phyloP scores from a whole-genome alignment of 2,113 vertebrate species.

The Callipepla californica region DNA sequence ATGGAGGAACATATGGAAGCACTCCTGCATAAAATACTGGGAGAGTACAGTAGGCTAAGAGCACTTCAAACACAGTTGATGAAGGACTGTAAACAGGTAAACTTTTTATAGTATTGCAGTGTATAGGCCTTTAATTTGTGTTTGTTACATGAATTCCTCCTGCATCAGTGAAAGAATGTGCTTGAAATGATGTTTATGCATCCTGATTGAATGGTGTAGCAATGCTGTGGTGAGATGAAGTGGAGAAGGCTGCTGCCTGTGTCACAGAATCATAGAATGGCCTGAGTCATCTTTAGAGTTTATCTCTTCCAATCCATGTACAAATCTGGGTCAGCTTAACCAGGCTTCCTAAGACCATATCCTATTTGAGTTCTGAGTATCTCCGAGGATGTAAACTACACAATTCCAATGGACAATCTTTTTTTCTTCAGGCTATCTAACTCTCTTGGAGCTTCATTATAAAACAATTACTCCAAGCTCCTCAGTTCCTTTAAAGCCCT shows the following conservation, averaged over 20 bases:
- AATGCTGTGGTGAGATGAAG: not conserved
- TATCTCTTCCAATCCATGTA: not conserved
- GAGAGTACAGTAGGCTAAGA: constrained; percentile 80
- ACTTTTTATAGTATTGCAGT: not conserved
- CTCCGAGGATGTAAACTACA: not conserved
- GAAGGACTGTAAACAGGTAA: constrained; percentile 79
- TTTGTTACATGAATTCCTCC: not conserved
- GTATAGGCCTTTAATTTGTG: not conserved
- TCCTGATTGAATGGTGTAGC: not conserved
- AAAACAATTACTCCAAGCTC: not conserved
- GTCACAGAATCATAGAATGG: not conserved
- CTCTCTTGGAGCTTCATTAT: not conserved
- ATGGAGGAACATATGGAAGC: constrained; percentile 79
- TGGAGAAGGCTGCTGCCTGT: not conserved
- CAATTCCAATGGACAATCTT: fast-evolving
- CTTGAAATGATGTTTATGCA: not conserved
- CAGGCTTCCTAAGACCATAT: not conserved
- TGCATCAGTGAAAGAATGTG: not conserved
- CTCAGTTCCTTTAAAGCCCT: not conserved
- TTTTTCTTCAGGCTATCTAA: not conserved
- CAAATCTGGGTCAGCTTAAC: not conserved
- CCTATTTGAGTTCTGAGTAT: not conserved
- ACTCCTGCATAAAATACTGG: constrained; percentile 79
- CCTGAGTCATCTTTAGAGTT: not conserved
- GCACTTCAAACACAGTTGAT: constrained; percentile 77